Evolutionary conservation across 2,888 invertebrate genomes (phyloP), one percentile per base, ranked within the genome.

Genomic region (Chaetogeoica ovagalla): DNA sequence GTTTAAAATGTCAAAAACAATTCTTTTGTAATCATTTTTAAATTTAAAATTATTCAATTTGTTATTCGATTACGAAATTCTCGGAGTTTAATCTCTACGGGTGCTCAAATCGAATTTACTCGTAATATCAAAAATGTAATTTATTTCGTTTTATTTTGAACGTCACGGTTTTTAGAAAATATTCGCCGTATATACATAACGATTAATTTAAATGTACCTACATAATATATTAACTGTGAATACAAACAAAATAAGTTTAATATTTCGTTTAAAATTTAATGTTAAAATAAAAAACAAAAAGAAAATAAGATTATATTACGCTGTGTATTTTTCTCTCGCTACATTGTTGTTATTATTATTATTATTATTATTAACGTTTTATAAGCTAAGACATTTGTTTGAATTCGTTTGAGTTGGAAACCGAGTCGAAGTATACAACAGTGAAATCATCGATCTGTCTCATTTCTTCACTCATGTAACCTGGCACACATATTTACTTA

Each of bases 1-100:
- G 60, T 72, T 57, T 19, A n/a, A 52, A 73, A 73, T n/a, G 19
- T n/a, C 72, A 62, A 48, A 72, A 62, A 48, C 72, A 30, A 65
- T 62, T 30, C 23, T 62, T 11, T 9, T 72, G 30, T 21, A 17
- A 71, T 59, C 21, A 8, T 19, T 8, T 65, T 65, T 11, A 39
- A 0, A 19, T 69, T 69, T n/a, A 23, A 30, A 19, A 30, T 55
- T 19, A 13, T 0, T 1, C 48, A 13, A 69, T 55, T 69, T 30
- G 69, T 19, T 21, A 21, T 21, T 43, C n/a, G 13, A 66, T 43
- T 43, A 66, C 8, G 21, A 43, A n/a, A 66, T 48, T 66, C 7
- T 66, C 43, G 2, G 17, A 15, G 43, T 66, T 66, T 23, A 43
- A 21, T 43, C 7, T 66, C 7, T 66, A 8, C 21, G n/a, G 23